Evolutionary conservation across 2,113 vertebrate species (phyloP).

Genomic region (Rhinopithecus roxellana): DNA sequence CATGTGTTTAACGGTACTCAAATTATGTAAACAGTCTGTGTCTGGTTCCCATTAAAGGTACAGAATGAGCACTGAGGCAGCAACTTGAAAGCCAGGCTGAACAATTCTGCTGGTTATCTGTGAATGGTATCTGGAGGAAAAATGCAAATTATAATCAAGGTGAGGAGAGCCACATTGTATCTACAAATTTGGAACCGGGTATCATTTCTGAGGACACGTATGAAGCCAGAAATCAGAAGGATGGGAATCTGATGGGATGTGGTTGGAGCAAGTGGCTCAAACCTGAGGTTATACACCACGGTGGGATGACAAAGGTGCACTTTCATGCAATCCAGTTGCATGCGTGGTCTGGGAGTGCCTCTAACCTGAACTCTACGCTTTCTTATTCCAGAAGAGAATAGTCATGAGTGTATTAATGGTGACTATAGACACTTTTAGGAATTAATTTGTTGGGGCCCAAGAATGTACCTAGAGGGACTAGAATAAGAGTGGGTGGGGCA

Average conservation of each 20-base stretch:
- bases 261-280: neutral
- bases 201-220: neutral
- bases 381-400: neutral
- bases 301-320: neutral
- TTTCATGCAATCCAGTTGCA: neutral
- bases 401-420: neutral
- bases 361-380: neutral
- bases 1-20: neutral
- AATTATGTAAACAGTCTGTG: neutral
- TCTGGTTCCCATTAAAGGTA: neutral
- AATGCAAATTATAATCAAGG: neutral
- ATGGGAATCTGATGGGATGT: neutral
- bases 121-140: neutral
- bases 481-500: neutral
- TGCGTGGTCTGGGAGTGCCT: neutral
- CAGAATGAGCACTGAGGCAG: neutral
- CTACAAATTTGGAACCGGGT: neutral
- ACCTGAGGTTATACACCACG: no score
- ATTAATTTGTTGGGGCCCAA: neutral
- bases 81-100: neutral
- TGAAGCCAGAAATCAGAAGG: neutral
- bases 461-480: neutral
- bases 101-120: neutral
- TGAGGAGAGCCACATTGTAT: neutral
- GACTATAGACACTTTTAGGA: neutral